Evolutionary conservation across 2,797 vertebrate genomes (phyloP), one percentile per base, ranked within the genome.

Genomic region (Yasuhikotakia modesta): DNA sequence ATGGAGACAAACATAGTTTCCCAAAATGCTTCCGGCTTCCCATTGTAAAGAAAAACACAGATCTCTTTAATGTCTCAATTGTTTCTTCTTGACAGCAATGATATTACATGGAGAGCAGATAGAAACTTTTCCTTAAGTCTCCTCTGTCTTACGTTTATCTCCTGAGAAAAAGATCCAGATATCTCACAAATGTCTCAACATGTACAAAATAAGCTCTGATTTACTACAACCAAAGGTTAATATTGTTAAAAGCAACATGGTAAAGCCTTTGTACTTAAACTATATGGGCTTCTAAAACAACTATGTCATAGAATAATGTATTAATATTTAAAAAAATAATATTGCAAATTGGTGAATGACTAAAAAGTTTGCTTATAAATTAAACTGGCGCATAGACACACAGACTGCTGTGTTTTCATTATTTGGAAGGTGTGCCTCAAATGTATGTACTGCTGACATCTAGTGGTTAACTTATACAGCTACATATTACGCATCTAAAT

Each of bases 1-100:
- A 58, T 70, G 35, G 24, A 22, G 65, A 45, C 16, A 46, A 70
- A 61, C 30, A 55, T 76, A 27, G 45, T 66, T 30, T 16, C 17
- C 43, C 22, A 5, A 72, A 21, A 30, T 50, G 43, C 61, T 53
- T 70, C 7, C 66, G 50, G 22, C 58, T 66, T n/a, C n/a, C n/a
- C n/a, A n/a, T n/a, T n/a, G 43, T 74, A 48, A n/a, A 22, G 65
- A 45, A 16, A 46, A 70, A 61, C 30, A 55, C 6, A 39, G 6
- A 39, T 39, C 35, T 39, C 35, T 39, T 39, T 39, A 39, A 39
- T 7, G 10, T 39, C 35, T 39, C 35, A 39, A 39, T 39, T 4
- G 10, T 39, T 39, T 39, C 35, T 39, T 8, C 6, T 39, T 39
- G 10, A 39, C 35, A 39, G 35, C 35, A 39, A 39, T 39, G 7